Base-by-base conservation (phyloP, 2,797 vertebrate species). In the Novumbra hubbsi region DNA sequence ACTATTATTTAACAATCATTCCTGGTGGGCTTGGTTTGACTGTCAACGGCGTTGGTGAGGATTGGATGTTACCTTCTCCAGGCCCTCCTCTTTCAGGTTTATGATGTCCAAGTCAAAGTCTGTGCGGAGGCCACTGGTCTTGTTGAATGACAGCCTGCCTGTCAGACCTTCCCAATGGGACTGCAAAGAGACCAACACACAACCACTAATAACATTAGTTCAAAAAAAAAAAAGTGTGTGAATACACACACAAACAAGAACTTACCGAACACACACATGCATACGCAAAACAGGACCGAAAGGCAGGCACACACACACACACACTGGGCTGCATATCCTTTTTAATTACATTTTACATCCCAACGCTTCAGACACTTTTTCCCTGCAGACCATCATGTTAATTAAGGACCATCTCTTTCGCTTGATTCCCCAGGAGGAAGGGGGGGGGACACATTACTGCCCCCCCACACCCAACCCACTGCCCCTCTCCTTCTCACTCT, bases 141-240 rank as follows among this genome's bases (percentile, higher is more conserved):
- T 97, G 90, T 99, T 99, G 90, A 99, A 99, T 76, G 95, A 96
- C 65, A 99, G 94, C 52, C 98, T 94, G 78, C 98, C 98, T 0
- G 98, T 99, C 91, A 99, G 91, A 82, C 98, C 98, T 88, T 99
- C 98, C 98, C 98, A 99, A 63, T 99, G 98, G 76, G 98, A 97
- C 98, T 99, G 93, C 17, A 91, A 80, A 24, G 21, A 60, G 24
- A 86, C 77, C 87, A 24, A 86, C 77, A 87, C 76, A 90, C 64
- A 63, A 19, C 28, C 70, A 67, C 71, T 24, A 19, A 41, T 16
- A 49, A 73, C 72, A 77, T 74, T 69, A 21, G 60, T 45, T 49
- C 3, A 4, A 24, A 38, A 69, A 49, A 69, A 49, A 66, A 49
- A 12, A 45, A 66, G 41, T 19, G 2, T 0, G 52, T 41, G 34